Conservation (phyloP, 2,113 vertebrate genomes). For the Ammospiza caudacuta region DNA sequence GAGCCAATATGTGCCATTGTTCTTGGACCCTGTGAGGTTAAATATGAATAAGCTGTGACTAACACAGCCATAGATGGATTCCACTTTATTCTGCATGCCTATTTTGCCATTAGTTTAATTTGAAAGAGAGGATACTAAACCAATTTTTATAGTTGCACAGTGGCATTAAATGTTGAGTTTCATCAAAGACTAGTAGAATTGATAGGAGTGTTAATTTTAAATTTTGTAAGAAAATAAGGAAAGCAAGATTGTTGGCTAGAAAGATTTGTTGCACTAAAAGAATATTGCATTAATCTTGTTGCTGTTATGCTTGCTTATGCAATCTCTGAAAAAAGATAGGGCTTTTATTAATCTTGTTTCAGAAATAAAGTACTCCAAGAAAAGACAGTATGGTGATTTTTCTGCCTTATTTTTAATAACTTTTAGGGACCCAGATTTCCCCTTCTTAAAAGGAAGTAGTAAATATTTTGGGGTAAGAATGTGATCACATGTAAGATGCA, state of each 20-base stretch:
- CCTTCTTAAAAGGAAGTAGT: not conserved
- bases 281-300: not conserved
- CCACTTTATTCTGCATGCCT: not conserved
- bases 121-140: not conserved
- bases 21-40: not conserved
- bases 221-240: not conserved
- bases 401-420: not conserved
- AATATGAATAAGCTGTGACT: not conserved
- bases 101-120: not conserved
- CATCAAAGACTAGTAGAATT: not conserved
- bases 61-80: not conserved
- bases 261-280: not conserved
- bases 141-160: not conserved
- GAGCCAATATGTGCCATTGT: not conserved
- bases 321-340: not conserved
- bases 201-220: not conserved
- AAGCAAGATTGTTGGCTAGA: not conserved
- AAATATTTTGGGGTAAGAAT: not conserved
- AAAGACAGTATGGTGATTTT: not conserved
- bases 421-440: not conserved
- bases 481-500: fast-evolving
- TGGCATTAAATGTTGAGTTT: not conserved
- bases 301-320: not conserved
- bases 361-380: not conserved
- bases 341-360: not conserved